Percentiles rank a stretch among this genome's conserved stretches.
phyloP scores from a whole-genome alignment of 2,888 invertebrate genomes.

The Dryobota labecula region DNA sequence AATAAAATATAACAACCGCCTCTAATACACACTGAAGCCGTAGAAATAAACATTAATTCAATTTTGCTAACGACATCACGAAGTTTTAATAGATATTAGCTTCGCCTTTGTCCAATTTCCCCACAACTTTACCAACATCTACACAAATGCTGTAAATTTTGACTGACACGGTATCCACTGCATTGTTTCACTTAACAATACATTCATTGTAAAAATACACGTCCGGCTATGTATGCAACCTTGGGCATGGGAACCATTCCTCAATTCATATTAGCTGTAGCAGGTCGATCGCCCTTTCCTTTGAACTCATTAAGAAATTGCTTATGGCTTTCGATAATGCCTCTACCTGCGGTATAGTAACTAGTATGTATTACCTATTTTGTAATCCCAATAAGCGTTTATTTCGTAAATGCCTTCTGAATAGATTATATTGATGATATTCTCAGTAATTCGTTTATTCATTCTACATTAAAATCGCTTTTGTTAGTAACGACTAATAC shows the following conservation, averaged over 20 bases:
- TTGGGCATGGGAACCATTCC: constrained; percentile 62
- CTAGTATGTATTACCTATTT: constrained; percentile 8
- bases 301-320: constrained; percentile 55
- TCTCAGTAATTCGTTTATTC: constrained; percentile 27
- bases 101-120: constrained; percentile 60
- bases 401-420: constrained; percentile 10
- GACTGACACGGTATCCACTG: constrained; percentile 69
- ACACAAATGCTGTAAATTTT: constrained; percentile 58
- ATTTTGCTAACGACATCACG: constrained; percentile 25
- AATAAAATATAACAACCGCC: constrained; percentile 4
- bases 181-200: constrained; percentile 78
- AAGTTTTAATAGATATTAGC: constrained; percentile 40
- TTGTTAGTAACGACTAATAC: constrained; percentile 15
- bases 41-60: constrained; percentile 31
- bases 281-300: constrained; percentile 43
- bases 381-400: constrained; percentile 6
- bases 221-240: constrained; percentile 69
- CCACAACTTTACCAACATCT: constrained; percentile 36
- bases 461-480: constrained; percentile 18
- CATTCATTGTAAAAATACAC: constrained; percentile 70
- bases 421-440: constrained; percentile 9
- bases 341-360: constrained; percentile 44
- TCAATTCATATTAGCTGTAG: constrained; percentile 26
- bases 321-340: constrained; percentile 35
- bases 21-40: constrained; percentile 9